phyloP scores from a whole-genome alignment of 2,797 vertebrate genomes.

The Crocodylus rhombifer region DNA sequence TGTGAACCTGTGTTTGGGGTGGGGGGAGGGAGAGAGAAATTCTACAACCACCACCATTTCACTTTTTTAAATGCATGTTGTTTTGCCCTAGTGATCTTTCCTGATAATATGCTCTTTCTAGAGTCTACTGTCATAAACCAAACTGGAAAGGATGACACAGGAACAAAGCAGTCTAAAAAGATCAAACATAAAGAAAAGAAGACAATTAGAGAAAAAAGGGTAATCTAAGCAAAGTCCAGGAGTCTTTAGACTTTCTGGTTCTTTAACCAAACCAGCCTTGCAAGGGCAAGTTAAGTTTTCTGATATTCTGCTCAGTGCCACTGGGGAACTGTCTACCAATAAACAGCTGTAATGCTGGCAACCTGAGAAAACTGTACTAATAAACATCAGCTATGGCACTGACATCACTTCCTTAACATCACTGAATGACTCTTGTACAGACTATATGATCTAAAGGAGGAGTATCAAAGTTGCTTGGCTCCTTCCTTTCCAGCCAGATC shows the following conservation, averaged over 20 bases:
- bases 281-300: slow-evolving; percentile 38
- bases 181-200: slow-evolving; percentile 26
- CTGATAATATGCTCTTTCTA: neutral
- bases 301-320: slow-evolving; percentile 6
- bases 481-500: too few species aligned
- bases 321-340: slow-evolving; percentile 39
- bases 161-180: neutral
- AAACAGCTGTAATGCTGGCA: slow-evolving; percentile 12
- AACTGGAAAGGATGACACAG: neutral
- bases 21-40: neutral
- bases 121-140: slow-evolving; percentile 8
- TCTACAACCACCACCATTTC: neutral
- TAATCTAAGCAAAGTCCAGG: slow-evolving; percentile 44
- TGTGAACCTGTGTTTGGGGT: neutral
- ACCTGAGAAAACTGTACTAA: neutral
- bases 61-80: neutral
- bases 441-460: neutral
- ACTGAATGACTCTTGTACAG: neutral
- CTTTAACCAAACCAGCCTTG: slow-evolving; percentile 6
- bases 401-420: neutral
- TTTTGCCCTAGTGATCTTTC: neutral
- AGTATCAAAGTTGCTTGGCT: too few species aligned
- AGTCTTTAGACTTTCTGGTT: slow-evolving; percentile 37
- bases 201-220: neutral
- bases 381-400: slow-evolving; percentile 8